Conservation (phyloP, 2,113 vertebrate species). For the Pseudorectes ferrugineus region DNA sequence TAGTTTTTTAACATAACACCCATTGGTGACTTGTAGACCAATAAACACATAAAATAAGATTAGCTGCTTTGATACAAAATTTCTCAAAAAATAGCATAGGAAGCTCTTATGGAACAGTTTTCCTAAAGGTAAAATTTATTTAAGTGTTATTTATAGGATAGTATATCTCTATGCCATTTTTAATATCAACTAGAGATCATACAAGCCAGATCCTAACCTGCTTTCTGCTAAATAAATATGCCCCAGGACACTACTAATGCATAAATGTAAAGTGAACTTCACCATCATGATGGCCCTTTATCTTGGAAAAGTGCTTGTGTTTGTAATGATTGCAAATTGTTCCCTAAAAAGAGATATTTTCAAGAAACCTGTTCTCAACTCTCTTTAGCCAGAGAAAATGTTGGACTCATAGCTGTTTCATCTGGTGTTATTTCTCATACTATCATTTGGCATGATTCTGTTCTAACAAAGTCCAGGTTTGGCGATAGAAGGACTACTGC, state of each 20-base stretch:
- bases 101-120: background rate
- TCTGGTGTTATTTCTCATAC: background rate
- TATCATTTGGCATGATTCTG: background rate
- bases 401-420: background rate
- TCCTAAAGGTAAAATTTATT: background rate
- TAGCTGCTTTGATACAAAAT: background rate
- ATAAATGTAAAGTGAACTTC: background rate
- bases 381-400: background rate
- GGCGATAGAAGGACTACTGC: background rate
- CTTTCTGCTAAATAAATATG: background rate
- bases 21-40: background rate
- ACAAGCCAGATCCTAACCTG: background rate
- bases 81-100: background rate
- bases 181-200: background rate
- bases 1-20: accelerated
- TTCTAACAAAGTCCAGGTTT: background rate
- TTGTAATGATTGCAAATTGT: background rate
- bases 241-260: background rate
- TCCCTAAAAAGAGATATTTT: background rate
- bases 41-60: background rate
- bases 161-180: background rate
- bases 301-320: background rate
- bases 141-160: background rate
- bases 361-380: background rate
- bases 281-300: background rate